Conservation (phyloP, 2,797 vertebrate genomes). For the Centroberyx gerrardi region DNA sequence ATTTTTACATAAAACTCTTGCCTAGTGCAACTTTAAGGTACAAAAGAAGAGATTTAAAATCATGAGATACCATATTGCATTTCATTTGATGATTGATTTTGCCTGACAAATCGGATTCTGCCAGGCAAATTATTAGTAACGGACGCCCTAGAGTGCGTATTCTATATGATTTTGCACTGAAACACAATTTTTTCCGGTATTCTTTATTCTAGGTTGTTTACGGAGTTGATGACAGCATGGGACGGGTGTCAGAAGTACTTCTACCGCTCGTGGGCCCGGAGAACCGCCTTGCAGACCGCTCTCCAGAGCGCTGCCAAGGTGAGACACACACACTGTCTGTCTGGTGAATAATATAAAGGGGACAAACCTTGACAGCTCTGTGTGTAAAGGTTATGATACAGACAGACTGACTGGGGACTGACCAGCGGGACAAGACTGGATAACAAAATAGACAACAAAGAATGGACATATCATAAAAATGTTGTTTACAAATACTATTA, state of each 20-base stretch:
- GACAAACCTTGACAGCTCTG: not conserved
- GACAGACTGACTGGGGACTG: not conserved
- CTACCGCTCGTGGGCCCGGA: constrained; percentile 93
- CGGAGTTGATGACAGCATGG: constrained; percentile 90
- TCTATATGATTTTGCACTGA: too few species aligned
- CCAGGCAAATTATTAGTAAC: not conserved
- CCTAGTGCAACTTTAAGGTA: too few species aligned
- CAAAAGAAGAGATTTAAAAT: too few species aligned
- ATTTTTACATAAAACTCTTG: too few species aligned
- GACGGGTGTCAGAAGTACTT: constrained; percentile 98
- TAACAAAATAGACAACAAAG: too few species aligned
- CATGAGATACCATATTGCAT: not conserved
- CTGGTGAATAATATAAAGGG: not conserved
- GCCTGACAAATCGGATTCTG: not conserved
- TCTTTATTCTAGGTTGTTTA: constrained; percentile 86
- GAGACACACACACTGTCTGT: constrained; percentile 10
- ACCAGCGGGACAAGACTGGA: not conserved
- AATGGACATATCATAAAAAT: too few species aligned
- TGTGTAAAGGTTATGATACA: not conserved
- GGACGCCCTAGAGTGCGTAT: too few species aligned
- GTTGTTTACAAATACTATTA: too few species aligned
- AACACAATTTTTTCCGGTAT: not conserved
- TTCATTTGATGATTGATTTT: not conserved
- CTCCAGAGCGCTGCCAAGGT: constrained; percentile 92
- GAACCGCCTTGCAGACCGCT: constrained; percentile 86